Evolutionary conservation across 92 coral and sea anemone genomes (phyloP).

Genomic region (Phymanthus crucifer): DNA sequence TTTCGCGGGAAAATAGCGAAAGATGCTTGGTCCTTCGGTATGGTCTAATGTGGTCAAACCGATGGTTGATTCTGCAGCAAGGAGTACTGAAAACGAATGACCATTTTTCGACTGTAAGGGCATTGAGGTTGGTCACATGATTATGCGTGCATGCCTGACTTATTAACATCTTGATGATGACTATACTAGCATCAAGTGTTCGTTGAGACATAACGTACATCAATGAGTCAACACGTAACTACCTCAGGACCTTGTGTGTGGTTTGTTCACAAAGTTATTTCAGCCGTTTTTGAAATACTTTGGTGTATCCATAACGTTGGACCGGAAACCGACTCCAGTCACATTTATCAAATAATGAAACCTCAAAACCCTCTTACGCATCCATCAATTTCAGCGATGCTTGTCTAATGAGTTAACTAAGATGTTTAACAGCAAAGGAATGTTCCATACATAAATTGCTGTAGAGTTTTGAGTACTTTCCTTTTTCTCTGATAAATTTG

Average conservation of each 20-base stretch:
- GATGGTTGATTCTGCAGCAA: too few species aligned
- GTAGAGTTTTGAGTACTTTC: neutral
- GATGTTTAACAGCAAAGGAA: neutral
- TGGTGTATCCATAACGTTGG: neutral
- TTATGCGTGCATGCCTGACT: neutral
- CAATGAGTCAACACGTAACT: too few species aligned
- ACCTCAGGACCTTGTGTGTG: neutral
- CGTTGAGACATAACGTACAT: neutral
- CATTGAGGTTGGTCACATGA: neutral
- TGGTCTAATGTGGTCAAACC: too few species aligned
- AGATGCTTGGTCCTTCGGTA: neutral
- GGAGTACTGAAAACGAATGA: too few species aligned
- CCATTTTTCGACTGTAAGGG: too few species aligned
- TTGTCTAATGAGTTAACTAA: neutral
- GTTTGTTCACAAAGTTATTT: neutral
- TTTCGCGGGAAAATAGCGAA: neutral
- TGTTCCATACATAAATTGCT: neutral
- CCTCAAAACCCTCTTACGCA: neutral
- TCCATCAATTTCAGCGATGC: neutral
- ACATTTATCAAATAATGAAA: neutral
- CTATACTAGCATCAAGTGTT: neutral
- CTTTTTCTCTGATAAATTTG: neutral
- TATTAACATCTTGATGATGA: neutral
- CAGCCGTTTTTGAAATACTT: neutral
- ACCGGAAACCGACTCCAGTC: conserved; percentile 7